Base-by-base conservation (phyloP, 2,113 vertebrate species). In the Isurus oxyrinchus region DNA sequence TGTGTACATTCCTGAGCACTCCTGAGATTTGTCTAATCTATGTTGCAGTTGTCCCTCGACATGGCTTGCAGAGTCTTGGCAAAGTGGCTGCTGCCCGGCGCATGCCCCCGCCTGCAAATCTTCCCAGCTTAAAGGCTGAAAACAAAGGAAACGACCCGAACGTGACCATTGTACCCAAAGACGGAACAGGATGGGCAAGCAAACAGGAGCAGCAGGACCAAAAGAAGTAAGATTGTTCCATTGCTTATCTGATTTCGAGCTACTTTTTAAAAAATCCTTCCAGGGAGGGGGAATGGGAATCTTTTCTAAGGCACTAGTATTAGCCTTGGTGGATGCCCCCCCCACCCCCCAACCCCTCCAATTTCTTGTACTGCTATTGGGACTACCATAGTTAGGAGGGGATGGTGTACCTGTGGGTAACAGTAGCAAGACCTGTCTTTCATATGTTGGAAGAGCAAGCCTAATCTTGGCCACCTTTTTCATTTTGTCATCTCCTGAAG, bases 181-280 rank as follows among this genome's bases (percentile, higher is more conserved):
- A 99, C 99, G 99, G 99, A 97, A 99, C 99, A 98, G 99, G 99
- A 99, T 99, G 99, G 99, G 99, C 99, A 98, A 99, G 99, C 99
- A 99, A 99, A 98, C 99, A 99, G 98, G 99, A 99, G 97, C 99
- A 99, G 97, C 98, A 98, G 98, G 99, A 99, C 98, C 99, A 99
- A 99, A 99, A 99, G 99, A 99, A 98, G 99, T 99, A 96, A 95
- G 97, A 44, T 16, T 67, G 69, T 19, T 25, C 14, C 31, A 14
- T 44, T 95, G 13, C 96, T 66, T 95, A 72, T 27, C 49, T 96
- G 96, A 55, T 31, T 93, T 91, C 40, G 55, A 96, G 96, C 59
- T n/a, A 25, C 95, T 31, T 72, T 8, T 84, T 96, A 13, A 57
- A 90, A 87, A 87, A 21, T 53, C 84, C 40, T 10, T 87, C 2